Evolutionary conservation across 2,113 vertebrate genomes (phyloP), one percentile per base, ranked within the genome.

Genomic region (Xenopus laevis): DNA sequence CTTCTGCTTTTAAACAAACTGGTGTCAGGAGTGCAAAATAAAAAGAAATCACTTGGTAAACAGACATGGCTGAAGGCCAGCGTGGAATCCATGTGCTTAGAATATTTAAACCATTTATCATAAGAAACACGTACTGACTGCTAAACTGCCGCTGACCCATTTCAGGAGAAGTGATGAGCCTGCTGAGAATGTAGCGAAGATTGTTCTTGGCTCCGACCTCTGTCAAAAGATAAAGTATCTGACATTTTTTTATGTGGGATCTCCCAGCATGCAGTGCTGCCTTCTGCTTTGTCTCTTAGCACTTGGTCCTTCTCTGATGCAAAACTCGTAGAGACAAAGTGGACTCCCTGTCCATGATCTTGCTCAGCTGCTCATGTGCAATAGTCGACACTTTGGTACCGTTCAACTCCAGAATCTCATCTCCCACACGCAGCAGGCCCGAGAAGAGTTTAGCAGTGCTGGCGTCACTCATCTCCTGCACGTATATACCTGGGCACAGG

Each of bases 361-460:
- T 75, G 0, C 79, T 88, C 72, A 98, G 85, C 17, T 90, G 92
- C 63, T 92, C 85, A 81, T 96, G 74, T 71, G 87, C 93, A 79
- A 96, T 88, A 9, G 92, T 92, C 0, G 93, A 91, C 17, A 98
- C 94, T 0, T 89, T 90, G 30, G 86, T 91, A 0, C 96, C 93
- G 0, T 97, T 95, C 72, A 98, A 92, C 85, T 99, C 94, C 6
- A 98, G 87, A 78, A 98, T 95, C 87, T 98, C 96, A 7, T 98
- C 96, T 0, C 96, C 97, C 0, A 93, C 86, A 0, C 87, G 87
- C 21, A 99, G 89, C 20, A 99, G 93, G 47, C 95, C 95, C 0
- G 90, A 83, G 10, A 95, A 98, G 61, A 93, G 91, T 82, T 95
- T 95, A 82, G 95, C 93, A 0, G 88, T 91, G 64, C 87, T 64